These are phyloP conservation scores for Myotis davidii DNA, from an alignment of 2,113 vertebrate species.

Conservation along the genomic window DNA sequence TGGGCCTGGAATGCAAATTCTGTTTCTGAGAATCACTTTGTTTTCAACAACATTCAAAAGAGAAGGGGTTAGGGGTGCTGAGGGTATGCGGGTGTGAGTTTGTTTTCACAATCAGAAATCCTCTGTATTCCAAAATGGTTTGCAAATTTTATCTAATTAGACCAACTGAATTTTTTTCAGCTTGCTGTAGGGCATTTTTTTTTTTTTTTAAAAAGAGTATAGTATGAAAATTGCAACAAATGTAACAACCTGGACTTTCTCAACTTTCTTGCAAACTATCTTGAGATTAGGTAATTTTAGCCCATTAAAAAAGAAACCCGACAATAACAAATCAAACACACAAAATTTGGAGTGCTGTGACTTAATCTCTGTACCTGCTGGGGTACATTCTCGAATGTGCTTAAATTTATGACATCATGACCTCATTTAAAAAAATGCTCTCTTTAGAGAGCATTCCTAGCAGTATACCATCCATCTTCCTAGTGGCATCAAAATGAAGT, in stretches of 20 bases:
- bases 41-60: constrained; percentile 59
- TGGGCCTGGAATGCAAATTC: constrained; percentile 85
- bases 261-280: background rate
- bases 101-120: constrained; percentile 64
- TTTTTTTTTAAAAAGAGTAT: background rate
- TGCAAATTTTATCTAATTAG: constrained; percentile 50
- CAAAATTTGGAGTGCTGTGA: background rate
- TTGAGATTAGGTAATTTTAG: constrained; percentile 43
- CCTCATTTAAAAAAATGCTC: constrained; percentile 46
- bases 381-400: background rate
- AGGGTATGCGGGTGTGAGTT: background rate
- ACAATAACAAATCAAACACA: background rate
- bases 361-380: background rate
- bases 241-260: background rate
- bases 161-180: constrained; percentile 25
- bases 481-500: constrained; percentile 58
- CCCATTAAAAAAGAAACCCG: background rate
- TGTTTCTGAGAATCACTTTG: constrained; percentile 79
- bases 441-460: constrained; percentile 47
- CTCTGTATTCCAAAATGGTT: constrained; percentile 47
- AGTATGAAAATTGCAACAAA: constrained; percentile 21
- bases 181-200: background rate
- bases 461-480: constrained; percentile 20
- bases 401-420: constrained; percentile 63
- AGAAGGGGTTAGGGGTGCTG: constrained; percentile 40